Evolutionary conservation across 64 coral and sea anemone genomes (phyloP), one percentile per base, ranked within the genome.

Genomic region (Montipora cactus): DNA sequence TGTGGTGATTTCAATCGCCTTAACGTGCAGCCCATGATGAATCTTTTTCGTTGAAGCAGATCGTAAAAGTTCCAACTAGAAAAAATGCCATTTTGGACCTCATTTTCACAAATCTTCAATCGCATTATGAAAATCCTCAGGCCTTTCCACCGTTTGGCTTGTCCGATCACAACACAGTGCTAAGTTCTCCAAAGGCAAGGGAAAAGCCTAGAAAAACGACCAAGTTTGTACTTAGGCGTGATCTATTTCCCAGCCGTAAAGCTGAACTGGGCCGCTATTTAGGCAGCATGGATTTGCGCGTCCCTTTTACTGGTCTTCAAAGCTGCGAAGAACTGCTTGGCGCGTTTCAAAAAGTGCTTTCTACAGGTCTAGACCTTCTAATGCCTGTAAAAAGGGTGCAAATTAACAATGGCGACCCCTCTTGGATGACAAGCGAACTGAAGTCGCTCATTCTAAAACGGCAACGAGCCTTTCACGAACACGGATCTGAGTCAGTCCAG

Each of bases 201-300:
- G 77, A 87, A 87, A 88, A 88, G 28, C 28, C 28, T 1, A 28
- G 28, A 28, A 28, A 28, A 28, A 28, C 1, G 28, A 28, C 28
- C 28, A 28, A 28, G 87, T 45, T 88, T 51, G 71, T 77, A 4
- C 87, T 88, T 23, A 88, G 49, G 49, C 87, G 87, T 51, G 87
- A 76, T 76, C 16, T 76, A n/a, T 2, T 48, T 18, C 69, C 87
- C 9, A 88, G 72, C 49, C 87, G 46, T 19, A 88, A 88, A 67
- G 87, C 87, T 20, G 87, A 62, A 20, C 87, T 89, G 87, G 74
- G 87, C 19, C 87, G 74, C 49, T 88, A 74, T 49, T 74, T 88
- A 49, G 52, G 86, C 86, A 74, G 64, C 44, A 88, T 88, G 2
- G 20, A 57, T 72, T 89, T 72, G 87, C 87, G 25, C 10, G 52